Conservation (phyloP, 2,888 invertebrate species). For the Nephrotoma guestfalica region DNA sequence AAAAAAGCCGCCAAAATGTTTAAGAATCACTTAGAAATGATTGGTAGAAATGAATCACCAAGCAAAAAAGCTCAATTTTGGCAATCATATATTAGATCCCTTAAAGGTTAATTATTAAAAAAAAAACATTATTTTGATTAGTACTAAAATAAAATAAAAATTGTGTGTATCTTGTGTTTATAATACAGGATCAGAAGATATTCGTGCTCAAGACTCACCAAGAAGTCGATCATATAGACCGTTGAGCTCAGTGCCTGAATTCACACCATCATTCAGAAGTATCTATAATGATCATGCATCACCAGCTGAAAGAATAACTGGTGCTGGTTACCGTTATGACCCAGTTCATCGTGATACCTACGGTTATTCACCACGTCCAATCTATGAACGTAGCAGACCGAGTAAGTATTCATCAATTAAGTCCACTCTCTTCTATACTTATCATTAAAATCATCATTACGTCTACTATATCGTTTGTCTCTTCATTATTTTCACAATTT, state of each 20-base stretch:
- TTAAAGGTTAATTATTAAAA: slow-evolving; percentile 53
- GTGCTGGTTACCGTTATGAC: slow-evolving; percentile 80
- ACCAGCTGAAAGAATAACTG: slow-evolving; percentile 70
- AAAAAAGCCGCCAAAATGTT: slow-evolving; percentile 61
- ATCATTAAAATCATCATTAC: background rate
- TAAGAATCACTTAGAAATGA: slow-evolving; percentile 86
- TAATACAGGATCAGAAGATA: slow-evolving; percentile 69
- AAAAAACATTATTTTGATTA: background rate
- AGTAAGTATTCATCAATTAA: slow-evolving; percentile 46
- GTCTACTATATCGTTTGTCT: background rate
- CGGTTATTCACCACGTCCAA: slow-evolving; percentile 76
- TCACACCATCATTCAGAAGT: slow-evolving; percentile 61
- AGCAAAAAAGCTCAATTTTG: slow-evolving; percentile 89
- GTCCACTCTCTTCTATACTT: background rate
- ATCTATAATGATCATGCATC: slow-evolving; percentile 69
- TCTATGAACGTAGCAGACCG: slow-evolving; percentile 77
- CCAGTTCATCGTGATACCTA: slow-evolving; percentile 82
- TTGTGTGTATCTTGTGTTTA: background rate
- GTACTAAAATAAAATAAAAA: background rate
- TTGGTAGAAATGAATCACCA: slow-evolving; percentile 81
- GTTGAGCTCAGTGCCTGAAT: slow-evolving; percentile 60
- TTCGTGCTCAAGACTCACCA: slow-evolving; percentile 75
- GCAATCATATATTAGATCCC: slow-evolving; percentile 85
- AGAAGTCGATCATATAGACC: slow-evolving; percentile 46
- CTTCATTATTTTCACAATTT: slow-evolving; percentile 4